Evolutionary conservation across 2,113 vertebrate genomes (phyloP), one percentile per base, ranked within the genome.

Genomic region (Pedionomus torquatus): DNA sequence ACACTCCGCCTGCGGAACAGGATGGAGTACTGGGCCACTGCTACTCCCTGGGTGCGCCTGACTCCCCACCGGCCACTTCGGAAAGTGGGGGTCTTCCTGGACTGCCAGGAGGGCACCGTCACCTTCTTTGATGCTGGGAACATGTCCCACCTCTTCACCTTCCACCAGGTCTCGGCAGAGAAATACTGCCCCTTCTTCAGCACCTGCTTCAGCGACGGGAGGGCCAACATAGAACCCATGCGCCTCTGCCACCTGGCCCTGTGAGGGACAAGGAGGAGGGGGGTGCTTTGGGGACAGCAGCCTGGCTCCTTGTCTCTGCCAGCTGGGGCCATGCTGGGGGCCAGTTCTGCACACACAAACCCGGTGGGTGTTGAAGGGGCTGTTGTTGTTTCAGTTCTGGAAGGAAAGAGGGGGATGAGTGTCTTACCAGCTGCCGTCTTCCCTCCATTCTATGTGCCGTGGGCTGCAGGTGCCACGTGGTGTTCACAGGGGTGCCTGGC

Each of bases 111-210:
- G 70, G 96, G 96, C 58, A 96, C 84, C 7, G 98, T 99, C 57
- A 76, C 98, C 39, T 99, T 99, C 97, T 99, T 98, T 16, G 90
- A 99, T 3, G 98, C 98, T 0, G 96, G 98, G 16, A 84, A 98
- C 46, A 98, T 99, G 98, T 97, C 96, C 25, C 97, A 99, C 84
- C 97, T 99, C 39, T 98, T 98, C 97, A 98, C 98, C 5, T 99
- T 99, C 75, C 72, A 87, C 70, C 94, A 95, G 9, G 98, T 97
- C n/a, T 98, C 98, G 3, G 92, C 97, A 2, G 90, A 96, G 58
- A 98, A 96, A 16, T 98, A 94, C 55, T 98, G 98, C 68, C 98
- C 99, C 52, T 99, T 99, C 97, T 99, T 99, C 96, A 99, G 98
- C 97, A 98, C 99, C 14, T 99, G 99, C 87, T 98, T 99, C 39